phyloP scores from a whole-genome alignment of 92 coral and sea anemone genomes.

The Phenganax marumi region DNA sequence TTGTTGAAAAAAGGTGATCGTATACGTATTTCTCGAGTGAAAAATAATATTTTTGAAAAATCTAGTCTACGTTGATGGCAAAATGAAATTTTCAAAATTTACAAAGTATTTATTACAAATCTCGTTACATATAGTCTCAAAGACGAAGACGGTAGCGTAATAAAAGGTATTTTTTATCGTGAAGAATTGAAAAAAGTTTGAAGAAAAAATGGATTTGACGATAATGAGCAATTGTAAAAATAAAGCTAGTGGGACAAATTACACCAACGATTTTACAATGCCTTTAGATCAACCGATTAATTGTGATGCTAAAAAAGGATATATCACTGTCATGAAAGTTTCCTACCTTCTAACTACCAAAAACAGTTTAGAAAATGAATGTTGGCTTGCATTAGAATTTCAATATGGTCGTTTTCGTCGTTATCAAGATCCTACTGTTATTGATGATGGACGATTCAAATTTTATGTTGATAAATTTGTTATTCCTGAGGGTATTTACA shows the following conservation, averaged over 20 bases:
- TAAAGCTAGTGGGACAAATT: not conserved
- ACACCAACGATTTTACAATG: not conserved
- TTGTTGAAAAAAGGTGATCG: not conserved
- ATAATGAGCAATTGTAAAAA: not conserved
- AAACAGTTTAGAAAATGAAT: too few relatives aligned
- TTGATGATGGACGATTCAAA: too few relatives aligned
- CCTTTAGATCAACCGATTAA: not conserved
- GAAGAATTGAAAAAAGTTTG: too few relatives aligned
- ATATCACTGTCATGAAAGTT: not conserved
- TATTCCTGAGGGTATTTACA: too few relatives aligned
- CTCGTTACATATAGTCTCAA: not conserved
- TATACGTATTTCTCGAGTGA: not conserved
- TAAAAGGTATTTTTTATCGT: not conserved
- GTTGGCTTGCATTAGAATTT: too few relatives aligned
- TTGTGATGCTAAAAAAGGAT: not conserved
- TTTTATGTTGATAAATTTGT: too few relatives aligned
- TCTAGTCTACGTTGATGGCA: not conserved
- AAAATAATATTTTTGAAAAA: not conserved
- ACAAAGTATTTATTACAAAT: not conserved
- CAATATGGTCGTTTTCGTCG: too few relatives aligned
- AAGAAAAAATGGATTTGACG: not conserved
- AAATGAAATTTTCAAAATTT: too few relatives aligned
- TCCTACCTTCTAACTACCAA: not conserved
- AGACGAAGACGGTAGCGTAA: not conserved
- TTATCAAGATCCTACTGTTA: too few relatives aligned